These are phyloP conservation scores for Parazoanthus atlanticus DNA, from an alignment of 92 coral and sea anemone genomes.

Conservation along the genomic window DNA sequence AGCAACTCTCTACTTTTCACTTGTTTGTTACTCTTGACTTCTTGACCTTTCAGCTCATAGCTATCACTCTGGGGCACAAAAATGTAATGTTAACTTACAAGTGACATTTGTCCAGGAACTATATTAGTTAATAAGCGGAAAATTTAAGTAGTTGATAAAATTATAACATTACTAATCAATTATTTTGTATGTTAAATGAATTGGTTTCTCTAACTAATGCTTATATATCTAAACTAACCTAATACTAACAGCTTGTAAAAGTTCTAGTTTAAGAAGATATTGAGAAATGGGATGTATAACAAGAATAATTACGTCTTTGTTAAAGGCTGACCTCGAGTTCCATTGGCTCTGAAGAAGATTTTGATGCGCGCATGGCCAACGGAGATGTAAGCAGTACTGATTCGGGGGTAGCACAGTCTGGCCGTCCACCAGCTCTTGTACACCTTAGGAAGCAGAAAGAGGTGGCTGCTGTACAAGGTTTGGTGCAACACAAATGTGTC, in stretches of 20 bases:
- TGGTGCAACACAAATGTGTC: not conserved
- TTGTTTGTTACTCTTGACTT: too few relatives aligned
- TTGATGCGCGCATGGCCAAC: conserved; percentile 61
- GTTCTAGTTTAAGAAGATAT: not conserved
- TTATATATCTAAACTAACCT: not conserved
- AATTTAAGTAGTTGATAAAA: too few relatives aligned
- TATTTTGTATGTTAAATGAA: too few relatives aligned
- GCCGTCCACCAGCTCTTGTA: conserved; percentile 72
- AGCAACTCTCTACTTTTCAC: too few relatives aligned
- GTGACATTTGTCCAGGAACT: too few relatives aligned
- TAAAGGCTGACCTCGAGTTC: conserved; percentile 84
- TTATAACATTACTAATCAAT: too few relatives aligned
- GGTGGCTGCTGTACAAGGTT: conserved; percentile 90
- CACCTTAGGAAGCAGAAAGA: conserved; percentile 82
- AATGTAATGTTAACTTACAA: too few relatives aligned
- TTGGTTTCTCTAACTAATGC: not conserved
- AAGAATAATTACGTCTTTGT: not conserved
- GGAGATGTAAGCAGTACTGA: conserved; percentile 78
- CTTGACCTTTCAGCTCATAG: too few relatives aligned
- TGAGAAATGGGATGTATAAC: too few relatives aligned
- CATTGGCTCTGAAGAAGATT: conserved; percentile 81
- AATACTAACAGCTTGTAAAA: not conserved
- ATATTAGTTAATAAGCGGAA: too few relatives aligned
- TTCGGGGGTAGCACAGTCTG: conserved; percentile 43
- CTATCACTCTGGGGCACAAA: too few relatives aligned